A percentile compares a stretch with the other conserved stretches of the same genome.
phyloP scores from a whole-genome alignment of 2,888 invertebrate genomes.

The Melipona beecheii region DNA sequence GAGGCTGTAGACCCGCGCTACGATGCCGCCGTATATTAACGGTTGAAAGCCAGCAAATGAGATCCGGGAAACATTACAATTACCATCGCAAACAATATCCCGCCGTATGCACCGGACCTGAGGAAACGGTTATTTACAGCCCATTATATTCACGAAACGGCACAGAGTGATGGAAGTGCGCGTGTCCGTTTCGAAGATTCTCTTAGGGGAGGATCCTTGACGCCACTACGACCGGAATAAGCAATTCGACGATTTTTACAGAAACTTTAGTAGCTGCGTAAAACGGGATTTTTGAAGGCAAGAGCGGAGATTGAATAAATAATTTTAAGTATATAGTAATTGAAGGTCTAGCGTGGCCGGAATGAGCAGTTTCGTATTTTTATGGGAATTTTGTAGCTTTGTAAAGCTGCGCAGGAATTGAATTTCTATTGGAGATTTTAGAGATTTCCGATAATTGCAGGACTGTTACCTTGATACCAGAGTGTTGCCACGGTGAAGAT shows the following conservation, averaged over 20 bases:
- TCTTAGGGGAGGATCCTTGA: slow-evolving; percentile 19
- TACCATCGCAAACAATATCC: slow-evolving; percentile 78
- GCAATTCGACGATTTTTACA: not conserved
- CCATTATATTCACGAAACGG: slow-evolving; percentile 70
- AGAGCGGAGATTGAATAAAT: not conserved
- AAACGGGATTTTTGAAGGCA: not conserved
- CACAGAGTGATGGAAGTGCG: slow-evolving; percentile 21
- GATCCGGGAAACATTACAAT: slow-evolving; percentile 80
- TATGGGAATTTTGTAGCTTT: no score
- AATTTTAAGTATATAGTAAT: not conserved
- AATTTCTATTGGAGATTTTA: no score
- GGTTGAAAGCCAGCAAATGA: slow-evolving; percentile 79
- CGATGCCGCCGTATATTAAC: slow-evolving; percentile 77
- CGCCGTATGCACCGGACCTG: slow-evolving; percentile 48
- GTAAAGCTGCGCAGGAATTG: no score
- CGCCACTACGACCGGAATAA: not conserved
- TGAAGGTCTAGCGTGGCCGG: not conserved
- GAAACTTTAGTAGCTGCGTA: not conserved
- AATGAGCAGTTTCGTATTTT: no score
- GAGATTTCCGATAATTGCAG: no score
- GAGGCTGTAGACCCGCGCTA: slow-evolving; percentile 71
- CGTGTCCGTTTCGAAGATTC: slow-evolving; percentile 28
- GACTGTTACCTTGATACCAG: no score
- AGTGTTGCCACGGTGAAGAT: no score
- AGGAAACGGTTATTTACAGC: slow-evolving; percentile 74